Evolutionary conservation across 2,113 vertebrate genomes (phyloP).

Genomic region (Pteropus alecto): DNA sequence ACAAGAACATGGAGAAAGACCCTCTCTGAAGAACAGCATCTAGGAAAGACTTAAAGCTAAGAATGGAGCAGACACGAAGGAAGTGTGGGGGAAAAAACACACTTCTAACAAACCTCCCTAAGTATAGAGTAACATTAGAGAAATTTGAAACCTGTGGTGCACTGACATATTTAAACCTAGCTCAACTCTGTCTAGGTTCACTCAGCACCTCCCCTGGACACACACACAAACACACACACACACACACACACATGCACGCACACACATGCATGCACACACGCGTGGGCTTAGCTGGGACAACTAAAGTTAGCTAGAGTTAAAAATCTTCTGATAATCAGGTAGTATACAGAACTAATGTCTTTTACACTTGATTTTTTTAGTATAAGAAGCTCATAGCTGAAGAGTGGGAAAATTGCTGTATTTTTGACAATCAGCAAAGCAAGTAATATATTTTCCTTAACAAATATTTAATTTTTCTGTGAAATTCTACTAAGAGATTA

Average conservation of each 20-base stretch:
- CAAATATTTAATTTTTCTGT: background rate
- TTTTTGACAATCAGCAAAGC: background rate
- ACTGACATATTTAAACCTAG: background rate
- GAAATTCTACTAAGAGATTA: background rate
- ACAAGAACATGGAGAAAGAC: background rate
- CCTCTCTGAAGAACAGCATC: background rate
- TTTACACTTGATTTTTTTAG: background rate
- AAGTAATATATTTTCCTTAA: background rate
- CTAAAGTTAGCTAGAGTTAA: background rate
- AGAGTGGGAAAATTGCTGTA: background rate
- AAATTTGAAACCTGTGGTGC: background rate
- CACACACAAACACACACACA: background rate
- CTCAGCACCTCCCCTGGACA: background rate
- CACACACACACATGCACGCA: background rate
- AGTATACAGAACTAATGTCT: background rate
- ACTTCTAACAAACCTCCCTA: background rate
- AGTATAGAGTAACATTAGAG: background rate
- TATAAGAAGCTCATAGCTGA: background rate
- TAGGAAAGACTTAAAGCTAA: background rate
- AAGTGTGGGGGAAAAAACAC: background rate
- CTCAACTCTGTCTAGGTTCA: background rate
- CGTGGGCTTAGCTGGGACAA: background rate
- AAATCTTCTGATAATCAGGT: background rate
- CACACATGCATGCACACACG: background rate
- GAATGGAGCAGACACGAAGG: background rate